Evolutionary conservation across 2,113 vertebrate species (phyloP).

Genomic region (Corythornis madagascariensis): DNA sequence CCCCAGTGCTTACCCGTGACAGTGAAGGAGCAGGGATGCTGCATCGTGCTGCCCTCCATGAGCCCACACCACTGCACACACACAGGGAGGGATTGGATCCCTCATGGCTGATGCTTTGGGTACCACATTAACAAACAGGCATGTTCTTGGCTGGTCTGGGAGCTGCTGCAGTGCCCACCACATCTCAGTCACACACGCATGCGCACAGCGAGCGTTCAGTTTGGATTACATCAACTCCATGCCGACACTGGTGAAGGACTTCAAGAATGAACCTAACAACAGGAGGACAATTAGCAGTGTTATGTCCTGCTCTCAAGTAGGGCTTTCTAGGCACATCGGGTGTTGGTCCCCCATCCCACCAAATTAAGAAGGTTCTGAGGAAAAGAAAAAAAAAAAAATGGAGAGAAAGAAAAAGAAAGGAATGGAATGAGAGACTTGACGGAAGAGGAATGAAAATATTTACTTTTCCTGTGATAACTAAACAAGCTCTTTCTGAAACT

Average conservation of each 20-base stretch:
- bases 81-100: background rate
- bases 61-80: background rate
- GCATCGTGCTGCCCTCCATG: background rate
- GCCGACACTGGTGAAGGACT: background rate
- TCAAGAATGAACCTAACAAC: conserved; percentile 40
- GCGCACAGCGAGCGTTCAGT: background rate
- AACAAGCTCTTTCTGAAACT: conserved; percentile 7
- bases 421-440: background rate
- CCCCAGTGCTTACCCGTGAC: background rate
- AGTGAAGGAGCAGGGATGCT: background rate
- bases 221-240: conserved; percentile 41
- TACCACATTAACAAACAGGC: conserved; percentile 76
- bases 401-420: background rate
- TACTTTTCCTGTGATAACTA: conserved; percentile 1
- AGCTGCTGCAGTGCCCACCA: conserved; percentile 50
- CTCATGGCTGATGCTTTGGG: conserved; percentile 64
- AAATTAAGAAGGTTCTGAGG: background rate
- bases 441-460: conserved; percentile 41
- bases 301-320: background rate
- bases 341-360: background rate
- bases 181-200: background rate
- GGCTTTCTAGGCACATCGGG: background rate
- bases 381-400: fast-evolving
- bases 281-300: background rate
- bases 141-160: conserved; percentile 61